These are phyloP conservation scores for Orthonychiurus folsomi DNA, from an alignment of 2,888 invertebrate species.

Conservation along the genomic window DNA sequence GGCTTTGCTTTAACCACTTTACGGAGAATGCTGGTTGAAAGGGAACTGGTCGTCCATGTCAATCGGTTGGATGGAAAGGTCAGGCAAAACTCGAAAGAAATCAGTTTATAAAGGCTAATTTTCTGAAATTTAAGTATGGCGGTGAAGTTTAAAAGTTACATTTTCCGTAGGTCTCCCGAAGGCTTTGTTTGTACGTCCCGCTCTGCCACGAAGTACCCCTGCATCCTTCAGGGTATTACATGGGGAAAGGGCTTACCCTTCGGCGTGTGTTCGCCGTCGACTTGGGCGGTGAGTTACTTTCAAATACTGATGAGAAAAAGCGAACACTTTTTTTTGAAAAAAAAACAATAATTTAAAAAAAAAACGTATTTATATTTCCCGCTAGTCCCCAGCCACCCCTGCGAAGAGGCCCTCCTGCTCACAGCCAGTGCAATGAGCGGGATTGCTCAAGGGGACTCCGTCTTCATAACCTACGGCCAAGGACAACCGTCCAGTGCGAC, in stretches of 20 bases:
- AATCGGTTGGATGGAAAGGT: constrained; percentile 22
- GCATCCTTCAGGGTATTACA: constrained; percentile 26
- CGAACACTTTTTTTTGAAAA: background rate
- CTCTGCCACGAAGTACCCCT: constrained; percentile 27
- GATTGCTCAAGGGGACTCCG: constrained; percentile 27
- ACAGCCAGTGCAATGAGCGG: constrained; percentile 27
- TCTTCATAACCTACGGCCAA: constrained; percentile 29
- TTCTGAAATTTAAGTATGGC: too few species aligned
- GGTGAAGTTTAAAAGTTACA: too few species aligned
- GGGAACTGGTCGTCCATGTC: constrained; percentile 24
- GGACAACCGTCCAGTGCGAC: constrained; percentile 19
- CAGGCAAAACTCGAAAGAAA: too few species aligned
- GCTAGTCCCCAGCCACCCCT: too few species aligned
- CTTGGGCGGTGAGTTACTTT: too few species aligned
- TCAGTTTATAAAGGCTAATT: background rate
- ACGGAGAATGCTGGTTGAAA: constrained; percentile 25
- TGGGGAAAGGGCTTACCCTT: constrained; percentile 25
- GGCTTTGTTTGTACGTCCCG: constrained; percentile 23
- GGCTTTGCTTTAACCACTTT: constrained; percentile 32
- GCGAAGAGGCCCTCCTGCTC: constrained; percentile 30
- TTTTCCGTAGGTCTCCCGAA: constrained; percentile 18
- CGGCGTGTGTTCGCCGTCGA: constrained; percentile 28
- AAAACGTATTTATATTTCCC: too few species aligned
- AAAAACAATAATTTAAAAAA: too few species aligned
- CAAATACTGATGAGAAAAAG: constrained; percentile 21